These are phyloP conservation scores for Rhea pennata DNA, from an alignment of 2,113 vertebrate species.

Conservation along the genomic window DNA sequence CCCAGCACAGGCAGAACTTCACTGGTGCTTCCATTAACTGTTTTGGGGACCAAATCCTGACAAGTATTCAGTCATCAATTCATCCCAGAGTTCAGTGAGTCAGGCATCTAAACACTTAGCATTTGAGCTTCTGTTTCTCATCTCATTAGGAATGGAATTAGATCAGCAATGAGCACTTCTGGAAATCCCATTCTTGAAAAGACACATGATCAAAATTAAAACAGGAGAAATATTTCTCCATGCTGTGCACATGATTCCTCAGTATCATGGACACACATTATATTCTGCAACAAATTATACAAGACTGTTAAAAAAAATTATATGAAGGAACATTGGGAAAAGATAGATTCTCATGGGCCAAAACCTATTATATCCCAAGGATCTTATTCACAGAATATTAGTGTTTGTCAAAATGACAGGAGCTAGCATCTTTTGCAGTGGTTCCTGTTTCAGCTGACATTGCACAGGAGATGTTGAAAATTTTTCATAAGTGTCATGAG, in stretches of 20 bases:
- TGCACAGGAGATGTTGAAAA: neutral
- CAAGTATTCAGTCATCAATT: neutral
- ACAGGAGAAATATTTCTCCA: neutral
- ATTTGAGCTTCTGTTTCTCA: neutral
- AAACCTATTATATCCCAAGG: neutral
- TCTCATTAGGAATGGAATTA: neutral
- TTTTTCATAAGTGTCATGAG: neutral
- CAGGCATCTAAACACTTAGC: neutral
- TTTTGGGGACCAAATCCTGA: neutral
- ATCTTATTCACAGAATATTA: neutral
- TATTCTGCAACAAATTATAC: neutral
- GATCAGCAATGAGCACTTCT: neutral
- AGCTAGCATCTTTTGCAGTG: neutral
- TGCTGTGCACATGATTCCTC: neutral
- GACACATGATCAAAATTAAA: neutral
- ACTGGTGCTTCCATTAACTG: neutral
- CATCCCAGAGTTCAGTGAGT: neutral
- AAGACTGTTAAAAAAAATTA: neutral
- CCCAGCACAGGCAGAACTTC: rapidly evolving
- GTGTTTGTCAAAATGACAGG: neutral
- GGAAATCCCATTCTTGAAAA: neutral
- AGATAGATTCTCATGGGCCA: neutral
- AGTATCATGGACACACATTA: neutral
- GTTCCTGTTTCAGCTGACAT: neutral
- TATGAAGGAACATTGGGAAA: neutral